These are phyloP conservation scores for Trinorchestia longiramus DNA, from an alignment of 1,140 invertebrate genomes.

Conservation along the genomic window DNA sequence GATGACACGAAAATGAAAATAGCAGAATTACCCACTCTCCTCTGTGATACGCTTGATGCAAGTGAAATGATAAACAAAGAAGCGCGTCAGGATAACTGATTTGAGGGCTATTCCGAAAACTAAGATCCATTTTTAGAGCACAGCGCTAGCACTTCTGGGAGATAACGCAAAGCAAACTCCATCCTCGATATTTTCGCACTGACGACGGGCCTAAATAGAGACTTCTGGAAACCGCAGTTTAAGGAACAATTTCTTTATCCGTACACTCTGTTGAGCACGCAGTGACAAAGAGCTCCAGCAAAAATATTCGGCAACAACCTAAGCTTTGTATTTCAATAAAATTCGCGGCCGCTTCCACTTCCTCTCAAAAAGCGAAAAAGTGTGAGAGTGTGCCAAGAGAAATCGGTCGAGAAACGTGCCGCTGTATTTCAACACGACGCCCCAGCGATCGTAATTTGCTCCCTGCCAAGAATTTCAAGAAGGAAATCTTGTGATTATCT, in stretches of 20 bases:
- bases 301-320: conserved; percentile 44
- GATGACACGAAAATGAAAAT: not conserved
- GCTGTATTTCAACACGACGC: conserved; percentile 42
- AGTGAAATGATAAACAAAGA: not conserved
- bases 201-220: conserved; percentile 13
- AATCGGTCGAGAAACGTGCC: conserved; percentile 46
- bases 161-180: not conserved
- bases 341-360: conserved; percentile 17
- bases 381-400: conserved; percentile 24
- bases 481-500: conserved; percentile 44
- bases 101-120: not conserved
- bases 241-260: conserved; percentile 48
- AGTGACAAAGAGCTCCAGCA: conserved; percentile 40
- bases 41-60: not conserved
- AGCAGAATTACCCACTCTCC: not conserved
- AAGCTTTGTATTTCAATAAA: conserved; percentile 54
- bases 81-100: not conserved
- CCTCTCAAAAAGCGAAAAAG: conserved; percentile 1
- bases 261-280: conserved; percentile 29
- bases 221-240: conserved; percentile 19
- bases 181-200: not conserved
- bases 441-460: conserved; percentile 52
- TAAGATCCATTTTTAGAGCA: not conserved
- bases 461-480: conserved; percentile 41
- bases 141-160: not conserved